Base-by-base conservation (phyloP, 2,888 invertebrate genomes). In the Trichopria drosophilae region DNA sequence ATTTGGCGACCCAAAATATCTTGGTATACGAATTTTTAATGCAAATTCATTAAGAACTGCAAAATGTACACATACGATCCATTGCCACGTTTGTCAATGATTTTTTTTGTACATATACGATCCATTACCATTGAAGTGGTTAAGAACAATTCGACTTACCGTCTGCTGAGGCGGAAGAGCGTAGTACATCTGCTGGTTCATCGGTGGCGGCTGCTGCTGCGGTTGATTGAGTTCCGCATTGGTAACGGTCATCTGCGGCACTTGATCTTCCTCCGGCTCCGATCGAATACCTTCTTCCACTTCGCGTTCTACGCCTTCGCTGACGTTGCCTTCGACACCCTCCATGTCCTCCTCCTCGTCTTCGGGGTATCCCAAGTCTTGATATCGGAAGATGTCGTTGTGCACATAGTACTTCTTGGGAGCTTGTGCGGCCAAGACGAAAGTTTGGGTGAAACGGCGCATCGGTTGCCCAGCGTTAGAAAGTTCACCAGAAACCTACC, bases 341-440 rank as follows among this genome's bases (percentile, higher is more conserved):
- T 67, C 60, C 2, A 69, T 60, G n/a, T 71, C 72, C 9, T 67
- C 64, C 36, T 73, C 73, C 28, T 75, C 75, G 34, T 75, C 75
- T 43, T 74, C 74, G 3, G 69, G 65, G 37, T 72, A 74, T 22
- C 72, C 73, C 58, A 72, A 62, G 46, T 75, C 93, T 84, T 96
- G 96, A 78, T 97, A 98, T 59, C 96, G 90, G 79, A 98, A 98
- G 77, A 98, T 97, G 79, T 98, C 97, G 78, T 98, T 98, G 78
- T 95, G 94, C 55, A 98, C 97, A 76, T 97, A 98, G 81, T 95
- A 98, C 80, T 95, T 94, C 81, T 94, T 96, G 52, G 96, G 94
- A 50, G 92, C 89, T 79, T 96, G 95, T 54, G 93, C 88, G 55
- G 93, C 96, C 75, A 98, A 79, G 50, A 98, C 96, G 80, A 98